Evolutionary conservation across 2,797 vertebrate species (phyloP).

Genomic region (Epinephelus coioides): DNA sequence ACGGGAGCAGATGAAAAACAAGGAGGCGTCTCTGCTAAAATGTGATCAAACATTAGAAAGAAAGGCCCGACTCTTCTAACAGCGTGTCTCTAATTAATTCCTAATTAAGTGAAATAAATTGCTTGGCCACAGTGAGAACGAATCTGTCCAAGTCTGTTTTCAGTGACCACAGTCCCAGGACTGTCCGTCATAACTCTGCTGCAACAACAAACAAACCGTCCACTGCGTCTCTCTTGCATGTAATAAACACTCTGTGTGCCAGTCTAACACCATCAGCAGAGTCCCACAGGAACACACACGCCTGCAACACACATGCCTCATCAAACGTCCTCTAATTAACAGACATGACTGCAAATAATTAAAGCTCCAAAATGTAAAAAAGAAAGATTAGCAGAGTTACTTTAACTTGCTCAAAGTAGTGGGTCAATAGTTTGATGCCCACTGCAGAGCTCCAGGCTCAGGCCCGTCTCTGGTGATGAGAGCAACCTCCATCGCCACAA

Average conservation of each 20-base stretch:
- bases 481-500: too few species aligned
- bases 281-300: too few species aligned
- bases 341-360: neutral
- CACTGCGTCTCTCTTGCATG: neutral
- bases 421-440: too few species aligned
- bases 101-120: slow-evolving; percentile 13
- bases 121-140: neutral
- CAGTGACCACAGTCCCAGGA: neutral
- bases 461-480: too few species aligned
- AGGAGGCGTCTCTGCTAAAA: neutral
- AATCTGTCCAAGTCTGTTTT: neutral
- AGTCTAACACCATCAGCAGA: too few species aligned
- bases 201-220: neutral
- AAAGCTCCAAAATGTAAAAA: too few species aligned
- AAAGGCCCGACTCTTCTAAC: neutral
- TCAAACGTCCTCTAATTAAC: neutral
- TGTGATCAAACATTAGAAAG: slow-evolving; percentile 1
- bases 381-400: neutral
- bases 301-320: neutral
- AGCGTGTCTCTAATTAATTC: neutral
- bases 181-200: neutral
- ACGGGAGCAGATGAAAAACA: slow-evolving; percentile 25
- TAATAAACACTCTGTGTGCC: neutral
- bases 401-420: too few species aligned
- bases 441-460: too few species aligned